phyloP scores from a whole-genome alignment of 2,888 invertebrate genomes.

The Macrophya alboannulata region DNA sequence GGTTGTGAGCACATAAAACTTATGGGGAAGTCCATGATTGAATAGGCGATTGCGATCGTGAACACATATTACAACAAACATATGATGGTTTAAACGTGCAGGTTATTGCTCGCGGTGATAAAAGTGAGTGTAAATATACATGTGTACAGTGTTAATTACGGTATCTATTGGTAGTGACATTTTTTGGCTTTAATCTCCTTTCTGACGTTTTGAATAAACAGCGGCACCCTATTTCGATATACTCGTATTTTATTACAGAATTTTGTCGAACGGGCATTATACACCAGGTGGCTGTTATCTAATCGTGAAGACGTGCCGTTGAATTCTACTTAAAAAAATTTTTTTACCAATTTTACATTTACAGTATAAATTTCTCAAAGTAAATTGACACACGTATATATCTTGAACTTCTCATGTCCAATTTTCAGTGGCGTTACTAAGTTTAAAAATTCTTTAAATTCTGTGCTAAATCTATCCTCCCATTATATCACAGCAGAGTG shows the following conservation, averaged over 20 bases:
- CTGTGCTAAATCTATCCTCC: not conserved
- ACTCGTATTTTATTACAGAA: not conserved
- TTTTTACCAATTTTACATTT: not conserved
- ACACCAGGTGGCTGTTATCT: not conserved
- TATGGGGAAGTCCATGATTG: too few relatives aligned
- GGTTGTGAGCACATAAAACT: too few relatives aligned
- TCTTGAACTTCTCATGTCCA: not conserved
- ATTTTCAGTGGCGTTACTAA: not conserved
- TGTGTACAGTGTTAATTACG: not conserved
- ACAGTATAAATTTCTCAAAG: not conserved
- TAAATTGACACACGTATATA: not conserved
- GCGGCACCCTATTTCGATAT: not conserved
- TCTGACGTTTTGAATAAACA: conserved; percentile 18
- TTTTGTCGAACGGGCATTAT: not conserved
- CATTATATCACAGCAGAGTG: not conserved
- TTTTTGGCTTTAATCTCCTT: not conserved
- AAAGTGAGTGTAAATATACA: not conserved
- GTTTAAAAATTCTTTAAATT: not conserved
- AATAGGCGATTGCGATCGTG: too few relatives aligned
- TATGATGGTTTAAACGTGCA: not conserved
- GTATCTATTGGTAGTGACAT: not conserved
- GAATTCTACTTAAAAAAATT: not conserved
- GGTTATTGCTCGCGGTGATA: not conserved
- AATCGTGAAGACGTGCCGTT: not conserved
- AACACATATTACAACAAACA: not conserved